Conservation (phyloP, 2,797 vertebrate genomes). For the Glyptemys insculpta region DNA sequence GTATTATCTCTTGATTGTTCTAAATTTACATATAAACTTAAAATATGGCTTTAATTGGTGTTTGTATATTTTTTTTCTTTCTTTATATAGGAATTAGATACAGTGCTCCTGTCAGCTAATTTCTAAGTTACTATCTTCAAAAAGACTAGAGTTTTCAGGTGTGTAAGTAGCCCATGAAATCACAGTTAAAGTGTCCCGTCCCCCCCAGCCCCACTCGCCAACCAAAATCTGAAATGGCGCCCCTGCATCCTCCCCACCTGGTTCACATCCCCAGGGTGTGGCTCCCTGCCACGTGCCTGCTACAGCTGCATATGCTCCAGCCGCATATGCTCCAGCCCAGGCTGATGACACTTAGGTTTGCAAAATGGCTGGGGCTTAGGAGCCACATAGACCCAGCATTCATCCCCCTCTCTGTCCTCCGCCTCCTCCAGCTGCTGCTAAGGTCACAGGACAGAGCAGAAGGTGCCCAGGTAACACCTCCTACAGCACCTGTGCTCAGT, state of each 20-base stretch:
- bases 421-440: neutral
- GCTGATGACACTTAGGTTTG: no score
- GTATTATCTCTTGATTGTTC: neutral
- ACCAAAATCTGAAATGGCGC: neutral
- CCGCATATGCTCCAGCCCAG: neutral
- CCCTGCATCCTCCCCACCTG: no score
- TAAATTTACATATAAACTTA: neutral
- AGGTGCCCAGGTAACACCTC: no score
- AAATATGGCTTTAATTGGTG: neutral
- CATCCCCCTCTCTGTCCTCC: neutral
- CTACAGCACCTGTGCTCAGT: no score
- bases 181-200: neutral
- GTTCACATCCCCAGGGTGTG: neutral
- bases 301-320: no score
- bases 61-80: neutral
- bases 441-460: no score
- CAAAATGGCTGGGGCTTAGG: neutral
- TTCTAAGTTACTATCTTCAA: neutral
- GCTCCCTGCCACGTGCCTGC: neutral
- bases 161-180: neutral
- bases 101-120: neutral
- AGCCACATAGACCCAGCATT: neutral
- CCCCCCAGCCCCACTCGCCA: no score
- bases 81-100: neutral
- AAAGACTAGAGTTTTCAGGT: neutral